Conservation (phyloP, 1,140 invertebrate species). For the Diachasmimorpha longicaudata region DNA sequence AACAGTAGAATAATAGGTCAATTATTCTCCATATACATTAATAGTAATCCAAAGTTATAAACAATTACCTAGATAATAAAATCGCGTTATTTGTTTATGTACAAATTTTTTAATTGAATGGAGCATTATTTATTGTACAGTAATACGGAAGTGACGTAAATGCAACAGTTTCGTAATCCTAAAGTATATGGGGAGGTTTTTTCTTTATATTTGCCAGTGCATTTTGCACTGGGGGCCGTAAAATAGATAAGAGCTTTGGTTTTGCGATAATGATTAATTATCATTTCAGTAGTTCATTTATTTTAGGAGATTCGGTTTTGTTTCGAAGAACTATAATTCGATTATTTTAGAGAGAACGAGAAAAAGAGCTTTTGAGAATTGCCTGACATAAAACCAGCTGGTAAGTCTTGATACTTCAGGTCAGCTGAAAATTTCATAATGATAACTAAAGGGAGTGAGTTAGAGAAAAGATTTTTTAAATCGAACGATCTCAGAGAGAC, state of each 20-base stretch:
- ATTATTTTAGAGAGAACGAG: too few species aligned
- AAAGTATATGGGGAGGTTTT: not conserved
- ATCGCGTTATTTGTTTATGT: not conserved
- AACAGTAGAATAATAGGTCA: too few species aligned
- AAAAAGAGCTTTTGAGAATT: too few species aligned
- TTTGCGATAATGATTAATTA: not conserved
- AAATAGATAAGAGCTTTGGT: not conserved
- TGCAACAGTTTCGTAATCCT: conserved; percentile 4
- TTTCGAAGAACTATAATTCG: not conserved
- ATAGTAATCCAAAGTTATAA: not conserved
- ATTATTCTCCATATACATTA: not conserved
- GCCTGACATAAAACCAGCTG: too few species aligned
- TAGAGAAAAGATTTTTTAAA: too few species aligned
- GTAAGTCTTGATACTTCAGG: too few species aligned
- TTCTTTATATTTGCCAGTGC: not conserved
- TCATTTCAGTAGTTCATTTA: not conserved
- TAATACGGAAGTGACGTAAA: not conserved
- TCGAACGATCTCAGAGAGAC: too few species aligned
- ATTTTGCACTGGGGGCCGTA: not conserved
- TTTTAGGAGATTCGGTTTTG: not conserved
- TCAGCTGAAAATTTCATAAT: too few species aligned
- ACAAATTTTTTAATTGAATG: conserved; percentile 3
- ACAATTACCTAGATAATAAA: not conserved
- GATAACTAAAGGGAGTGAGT: too few species aligned
- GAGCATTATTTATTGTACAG: not conserved